phyloP scores from a whole-genome alignment of 1,140 invertebrate genomes.

The Polyergus mexicanus region DNA sequence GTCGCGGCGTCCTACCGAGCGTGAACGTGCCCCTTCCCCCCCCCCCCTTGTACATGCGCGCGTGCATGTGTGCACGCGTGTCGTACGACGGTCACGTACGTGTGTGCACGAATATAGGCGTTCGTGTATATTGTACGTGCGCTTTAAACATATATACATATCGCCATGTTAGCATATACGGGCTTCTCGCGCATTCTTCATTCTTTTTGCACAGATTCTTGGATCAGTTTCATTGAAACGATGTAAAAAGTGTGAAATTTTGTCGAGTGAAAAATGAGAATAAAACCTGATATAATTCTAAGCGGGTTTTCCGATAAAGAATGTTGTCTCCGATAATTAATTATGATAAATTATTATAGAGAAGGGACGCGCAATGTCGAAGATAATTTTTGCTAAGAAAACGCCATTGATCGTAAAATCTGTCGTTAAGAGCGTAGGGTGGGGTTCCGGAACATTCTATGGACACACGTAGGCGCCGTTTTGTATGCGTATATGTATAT shows the following conservation, averaged over 20 bases:
- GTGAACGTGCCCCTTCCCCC: slow-evolving; percentile 12
- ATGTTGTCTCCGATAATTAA: neutral
- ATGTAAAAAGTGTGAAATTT: neutral
- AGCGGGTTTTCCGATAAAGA: neutral
- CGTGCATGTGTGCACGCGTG: slow-evolving; percentile 36
- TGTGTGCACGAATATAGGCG: neutral
- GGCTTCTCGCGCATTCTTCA: neutral
- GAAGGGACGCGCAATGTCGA: neutral
- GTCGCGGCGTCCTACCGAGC: slow-evolving; percentile 44
- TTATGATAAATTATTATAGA: neutral
- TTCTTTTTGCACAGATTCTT: neutral
- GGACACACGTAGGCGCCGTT: neutral
- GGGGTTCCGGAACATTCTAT: neutral
- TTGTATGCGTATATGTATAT: neutral
- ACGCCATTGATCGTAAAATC: neutral
- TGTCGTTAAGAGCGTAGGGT: slow-evolving; percentile 11
- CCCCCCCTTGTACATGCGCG: neutral
- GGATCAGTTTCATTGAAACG: neutral
- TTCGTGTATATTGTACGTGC: neutral
- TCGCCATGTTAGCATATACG: neutral
- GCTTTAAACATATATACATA: neutral
- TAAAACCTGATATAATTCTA: neutral
- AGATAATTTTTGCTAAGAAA: neutral
- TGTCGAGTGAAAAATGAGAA: neutral
- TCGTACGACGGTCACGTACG: slow-evolving; percentile 23